Evolutionary conservation across 2,113 vertebrate genomes (phyloP).

Genomic region (Caloenas nicobarica): DNA sequence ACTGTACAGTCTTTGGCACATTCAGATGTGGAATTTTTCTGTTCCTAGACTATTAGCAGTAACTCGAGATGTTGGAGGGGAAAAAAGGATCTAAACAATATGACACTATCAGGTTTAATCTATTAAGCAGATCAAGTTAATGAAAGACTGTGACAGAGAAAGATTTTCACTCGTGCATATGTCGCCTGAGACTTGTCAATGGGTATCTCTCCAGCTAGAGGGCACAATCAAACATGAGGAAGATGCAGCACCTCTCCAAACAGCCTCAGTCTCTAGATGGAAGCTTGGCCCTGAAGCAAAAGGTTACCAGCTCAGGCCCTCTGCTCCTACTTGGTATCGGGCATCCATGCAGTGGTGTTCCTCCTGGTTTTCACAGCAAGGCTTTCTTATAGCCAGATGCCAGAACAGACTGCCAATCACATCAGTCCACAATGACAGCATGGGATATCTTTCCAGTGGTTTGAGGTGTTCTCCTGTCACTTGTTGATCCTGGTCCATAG

Average conservation of each 20-base stretch:
- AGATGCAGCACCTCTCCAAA: neutral
- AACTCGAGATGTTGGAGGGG: neutral
- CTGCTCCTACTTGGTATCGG: neutral
- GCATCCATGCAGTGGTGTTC: neutral
- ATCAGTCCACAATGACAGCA: neutral
- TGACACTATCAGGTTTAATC: neutral
- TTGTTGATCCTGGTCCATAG: neutral
- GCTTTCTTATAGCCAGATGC: neutral
- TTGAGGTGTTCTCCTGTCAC: neutral
- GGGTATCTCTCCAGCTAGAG: neutral
- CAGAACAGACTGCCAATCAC: neutral
- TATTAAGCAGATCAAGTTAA: neutral
- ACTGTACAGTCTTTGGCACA: neutral
- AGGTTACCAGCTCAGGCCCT: neutral
- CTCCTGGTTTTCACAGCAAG: neutral
- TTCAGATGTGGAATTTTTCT: neutral
- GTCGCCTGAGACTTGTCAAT: neutral
- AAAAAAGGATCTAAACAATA: neutral
- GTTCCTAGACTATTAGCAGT: neutral
- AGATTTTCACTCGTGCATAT: neutral
- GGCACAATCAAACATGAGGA: neutral
- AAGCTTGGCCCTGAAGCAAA: neutral
- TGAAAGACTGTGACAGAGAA: neutral
- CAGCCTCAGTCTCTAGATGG: neutral
- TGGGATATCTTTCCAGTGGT: neutral